A percentile compares a stretch with the other conserved stretches of the same genome.
Evolutionary conservation across 2,797 vertebrate species (phyloP).

Genomic region (Ambastaia sidthimunki): DNA sequence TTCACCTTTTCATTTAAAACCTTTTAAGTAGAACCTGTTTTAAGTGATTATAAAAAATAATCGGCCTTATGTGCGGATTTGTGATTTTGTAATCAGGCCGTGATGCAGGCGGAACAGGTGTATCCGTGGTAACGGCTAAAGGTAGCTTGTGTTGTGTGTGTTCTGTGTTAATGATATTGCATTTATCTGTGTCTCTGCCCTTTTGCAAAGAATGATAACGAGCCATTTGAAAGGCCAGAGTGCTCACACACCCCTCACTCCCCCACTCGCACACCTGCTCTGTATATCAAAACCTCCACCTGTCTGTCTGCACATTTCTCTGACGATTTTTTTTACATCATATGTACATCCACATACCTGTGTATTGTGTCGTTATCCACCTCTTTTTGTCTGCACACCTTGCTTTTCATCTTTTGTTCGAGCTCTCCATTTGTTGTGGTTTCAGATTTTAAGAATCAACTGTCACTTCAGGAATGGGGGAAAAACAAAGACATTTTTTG

Average conservation of each 20-base stretch:
- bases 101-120: conserved; percentile 33
- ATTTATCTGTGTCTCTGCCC: conserved; percentile 64
- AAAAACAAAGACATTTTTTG: conserved; percentile 41
- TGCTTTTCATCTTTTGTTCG: background rate
- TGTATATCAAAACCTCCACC: conserved; percentile 56
- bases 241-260: conserved; percentile 17
- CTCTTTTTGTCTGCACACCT: background rate
- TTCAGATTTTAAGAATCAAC: conserved; percentile 11
- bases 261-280: conserved; percentile 2
- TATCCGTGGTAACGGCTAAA: conserved; percentile 51
- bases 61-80: background rate
- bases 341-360: conserved; percentile 3
- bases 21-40: conserved; percentile 31
- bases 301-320: conserved; percentile 62
- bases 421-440: background rate
- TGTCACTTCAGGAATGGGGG: background rate
- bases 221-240: conserved; percentile 74
- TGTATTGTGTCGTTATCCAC: background rate
- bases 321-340: background rate
- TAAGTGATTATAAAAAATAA: conserved; percentile 14
- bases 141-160: conserved; percentile 45
- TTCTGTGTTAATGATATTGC: conserved; percentile 62
- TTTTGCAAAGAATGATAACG: conserved; percentile 64
- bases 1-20: conserved; percentile 37
- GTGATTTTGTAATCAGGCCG: conserved; percentile 33